These are phyloP conservation scores for Phataginus tetradactyla DNA, from an alignment of 2,797 vertebrate species.

Conservation along the genomic window DNA sequence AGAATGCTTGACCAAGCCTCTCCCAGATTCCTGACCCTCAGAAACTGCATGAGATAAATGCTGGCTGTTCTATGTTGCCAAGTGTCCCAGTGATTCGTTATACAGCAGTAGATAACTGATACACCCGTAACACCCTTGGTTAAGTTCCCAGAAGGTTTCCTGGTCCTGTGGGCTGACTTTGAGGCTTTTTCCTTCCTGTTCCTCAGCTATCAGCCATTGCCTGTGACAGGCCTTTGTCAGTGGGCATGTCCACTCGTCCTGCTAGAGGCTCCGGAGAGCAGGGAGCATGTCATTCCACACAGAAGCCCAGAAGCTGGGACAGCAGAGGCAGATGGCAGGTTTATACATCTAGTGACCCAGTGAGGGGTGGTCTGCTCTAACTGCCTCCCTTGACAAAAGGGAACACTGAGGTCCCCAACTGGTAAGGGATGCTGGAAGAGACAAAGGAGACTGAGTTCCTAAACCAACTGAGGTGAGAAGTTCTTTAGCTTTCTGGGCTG, in stretches of 20 bases:
- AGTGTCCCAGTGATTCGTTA: not conserved
- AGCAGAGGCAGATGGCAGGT: not conserved
- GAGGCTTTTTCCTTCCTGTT: not conserved
- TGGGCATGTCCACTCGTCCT: not conserved
- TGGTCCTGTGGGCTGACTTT: not conserved
- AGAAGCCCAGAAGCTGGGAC: not conserved
- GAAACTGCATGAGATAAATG: too few species aligned
- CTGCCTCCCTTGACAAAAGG: not conserved
- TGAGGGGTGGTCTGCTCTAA: not conserved
- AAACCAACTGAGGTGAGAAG: not conserved
- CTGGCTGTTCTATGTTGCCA: not conserved
- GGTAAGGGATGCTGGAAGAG: too few species aligned
- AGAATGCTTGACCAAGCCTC: not conserved
- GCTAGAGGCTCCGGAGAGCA: not conserved
- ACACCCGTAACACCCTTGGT: too few species aligned
- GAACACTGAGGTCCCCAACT: too few species aligned
- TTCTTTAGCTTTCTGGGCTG: not conserved
- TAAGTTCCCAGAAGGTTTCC: not conserved
- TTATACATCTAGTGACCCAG: not conserved
- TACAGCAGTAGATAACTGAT: not conserved
- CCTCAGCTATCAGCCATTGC: accelerated
- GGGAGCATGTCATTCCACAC: not conserved
- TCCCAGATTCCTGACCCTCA: not conserved
- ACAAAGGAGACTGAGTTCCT: not conserved
- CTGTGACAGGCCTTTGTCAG: accelerated